Evolutionary conservation across 1,140 invertebrate species (phyloP).

Genomic region (Papilio glaucus): DNA sequence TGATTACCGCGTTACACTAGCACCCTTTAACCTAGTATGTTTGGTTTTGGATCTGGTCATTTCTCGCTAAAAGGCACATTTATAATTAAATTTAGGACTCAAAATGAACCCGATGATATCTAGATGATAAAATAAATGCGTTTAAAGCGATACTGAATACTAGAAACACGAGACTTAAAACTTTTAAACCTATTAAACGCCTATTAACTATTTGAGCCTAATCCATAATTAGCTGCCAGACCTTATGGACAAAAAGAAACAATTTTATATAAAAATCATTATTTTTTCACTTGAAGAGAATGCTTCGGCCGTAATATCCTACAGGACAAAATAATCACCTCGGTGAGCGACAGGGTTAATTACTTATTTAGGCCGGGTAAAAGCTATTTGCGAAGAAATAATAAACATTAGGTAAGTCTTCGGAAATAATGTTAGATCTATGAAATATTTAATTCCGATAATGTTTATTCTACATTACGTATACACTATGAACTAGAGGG

Average conservation of each 20-base stretch:
- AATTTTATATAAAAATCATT: conserved; percentile 7
- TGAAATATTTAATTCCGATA: conserved; percentile 1
- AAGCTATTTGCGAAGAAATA: conserved; percentile 3
- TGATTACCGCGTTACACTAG: too few species aligned
- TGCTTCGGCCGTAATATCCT: conserved; percentile 3
- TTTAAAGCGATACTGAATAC: too few species aligned
- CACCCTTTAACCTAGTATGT: too few species aligned
- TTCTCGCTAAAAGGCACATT: too few species aligned
- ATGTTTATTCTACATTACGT: neutral
- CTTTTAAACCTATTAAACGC: too few species aligned
- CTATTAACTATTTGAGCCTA: too few species aligned
- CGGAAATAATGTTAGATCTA: neutral
- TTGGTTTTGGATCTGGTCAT: too few species aligned
- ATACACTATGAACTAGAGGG: too few species aligned
- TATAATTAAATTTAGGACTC: too few species aligned
- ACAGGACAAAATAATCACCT: conserved; percentile 8
- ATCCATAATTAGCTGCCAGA: neutral
- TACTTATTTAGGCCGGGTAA: conserved; percentile 12
- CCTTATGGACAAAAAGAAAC: neutral
- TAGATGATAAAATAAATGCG: too few species aligned
- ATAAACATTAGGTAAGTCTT: neutral
- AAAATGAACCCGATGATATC: too few species aligned
- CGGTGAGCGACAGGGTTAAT: conserved; percentile 21
- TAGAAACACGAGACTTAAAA: too few species aligned
- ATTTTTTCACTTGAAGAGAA: neutral